Base-by-base conservation (phyloP, 2,113 vertebrate genomes). In the Lethenteron camtschaticum region DNA sequence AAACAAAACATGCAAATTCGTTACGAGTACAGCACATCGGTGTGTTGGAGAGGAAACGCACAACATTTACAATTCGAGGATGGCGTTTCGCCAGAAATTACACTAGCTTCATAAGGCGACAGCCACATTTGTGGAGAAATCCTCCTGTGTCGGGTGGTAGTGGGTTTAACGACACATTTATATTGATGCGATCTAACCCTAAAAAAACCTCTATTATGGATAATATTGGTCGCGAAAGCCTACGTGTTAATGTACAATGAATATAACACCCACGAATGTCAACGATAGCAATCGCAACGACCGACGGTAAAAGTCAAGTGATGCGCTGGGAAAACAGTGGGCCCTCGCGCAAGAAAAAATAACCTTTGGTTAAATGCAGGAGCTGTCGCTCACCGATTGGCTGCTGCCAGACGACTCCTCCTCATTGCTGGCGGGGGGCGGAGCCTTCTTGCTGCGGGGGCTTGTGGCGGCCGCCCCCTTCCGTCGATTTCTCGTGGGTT, bases 341-440 rank as follows among this genome's bases (percentile, higher is more conserved):
- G 6, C 59, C 16, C 16, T 63, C 13, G 9, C 11, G 55, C 9
- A 71, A 55, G 55, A 16, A 14, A 8, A 8, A n/a, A 58, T 11
- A 41, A 12, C 63, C 63, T 66, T 66, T 66, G 24, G n/a, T 66
- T 11, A 16, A 66, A 9, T 66, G n/a, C 24, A 66, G 10, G 24
- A 66, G n/a, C n/a, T 9, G 63, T 9, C 10, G n/a, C 84, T 73
- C 73, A 94, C 90, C 14, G 90, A 94, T 56, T 84, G 87, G 3
- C 84, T 90, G 79, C 84, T 92, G 74, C 86, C 90, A 1, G 78
- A 85, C 0, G 85, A 89, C 74, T 94, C 89, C n/a, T 94, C 90
- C 68, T 94, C 89, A 0, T 81, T 81, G 70, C 83, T 88, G 75
- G 83, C 73, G 1, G 89, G 89, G 12, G 89, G 89, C 12, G 84